Base-by-base conservation (phyloP, 2,113 vertebrate genomes). In the Xenopus laevis region DNA sequence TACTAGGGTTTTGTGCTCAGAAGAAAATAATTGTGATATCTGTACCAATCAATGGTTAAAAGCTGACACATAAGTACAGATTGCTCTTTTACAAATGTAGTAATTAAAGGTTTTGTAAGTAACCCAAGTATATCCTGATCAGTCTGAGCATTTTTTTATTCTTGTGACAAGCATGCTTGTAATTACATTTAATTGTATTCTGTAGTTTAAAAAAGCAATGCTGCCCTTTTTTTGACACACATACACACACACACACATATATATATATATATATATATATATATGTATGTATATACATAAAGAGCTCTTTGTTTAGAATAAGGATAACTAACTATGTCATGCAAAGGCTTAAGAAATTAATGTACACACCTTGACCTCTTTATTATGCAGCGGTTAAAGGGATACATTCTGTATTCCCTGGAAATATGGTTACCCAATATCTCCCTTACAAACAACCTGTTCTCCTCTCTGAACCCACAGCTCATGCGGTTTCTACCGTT, bases 181-280 rank as follows among this genome's bases (percentile, higher is more conserved):
- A 77, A 77, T 77, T 77, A 70, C 45, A 77, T n/a, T 77, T 77
- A 77, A 77, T 77, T 77, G 67, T 70, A 77, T 16, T 61, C n/a
- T 77, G 74, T 64, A 46, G 67, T 33, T 77, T 59, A 70, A 77
- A 47, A 77, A 75, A 77, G 67, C 74, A 77, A 57, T 70, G 46
- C 74, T 64, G 59, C 65, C 72, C 72, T 68, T 18, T 55, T 62
- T 52, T 20, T 50, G 33, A 64, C 2, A 61, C 63, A 40, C 33
- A 7, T 1, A 3, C 33, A 40, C 33, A 40, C 33, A 40, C 6
- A 40, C 2, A 61, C 63, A 40, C 33, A 7, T 5, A 40, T 5
- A 40, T 5, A 40, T 5, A 40, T 9, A 40, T 5, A 40, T 5
- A 40, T 9, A 40, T 27, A 27, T 27, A 27, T 27, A 27, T 27